Conservation (phyloP, 2,888 invertebrate species). For the Morinoia aosen region DNA sequence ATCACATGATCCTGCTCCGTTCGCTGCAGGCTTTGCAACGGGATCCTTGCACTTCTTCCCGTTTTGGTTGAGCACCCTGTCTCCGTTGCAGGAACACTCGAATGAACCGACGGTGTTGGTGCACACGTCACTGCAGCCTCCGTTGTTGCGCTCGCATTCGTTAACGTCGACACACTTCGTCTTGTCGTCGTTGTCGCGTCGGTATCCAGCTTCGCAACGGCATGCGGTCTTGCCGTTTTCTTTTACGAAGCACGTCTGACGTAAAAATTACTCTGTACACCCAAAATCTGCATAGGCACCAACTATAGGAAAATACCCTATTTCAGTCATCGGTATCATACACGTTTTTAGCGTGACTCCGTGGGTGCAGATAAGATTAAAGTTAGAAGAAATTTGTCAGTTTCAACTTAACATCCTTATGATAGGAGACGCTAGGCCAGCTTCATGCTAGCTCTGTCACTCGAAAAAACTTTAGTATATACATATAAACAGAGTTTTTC, state of each 20-base stretch:
- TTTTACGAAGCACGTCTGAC: constrained; percentile 1
- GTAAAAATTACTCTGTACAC: background rate
- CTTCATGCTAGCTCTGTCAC: too few species aligned
- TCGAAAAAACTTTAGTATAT: too few species aligned
- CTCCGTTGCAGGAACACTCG: constrained; percentile 34
- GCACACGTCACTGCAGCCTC: constrained; percentile 50
- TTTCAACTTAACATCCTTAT: background rate
- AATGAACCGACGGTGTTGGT: constrained; percentile 39
- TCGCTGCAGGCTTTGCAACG: background rate
- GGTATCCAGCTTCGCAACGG: background rate
- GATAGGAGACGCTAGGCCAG: background rate
- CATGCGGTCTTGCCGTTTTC: background rate
- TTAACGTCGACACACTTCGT: constrained; percentile 74
- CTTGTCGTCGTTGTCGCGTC: constrained; percentile 51
- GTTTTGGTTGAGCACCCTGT: constrained; percentile 22
- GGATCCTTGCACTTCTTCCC: background rate
- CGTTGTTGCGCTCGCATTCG: constrained; percentile 73
- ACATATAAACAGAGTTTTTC: too few species aligned
- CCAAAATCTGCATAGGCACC: background rate
- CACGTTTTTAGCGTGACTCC: background rate
- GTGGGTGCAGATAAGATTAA: background rate
- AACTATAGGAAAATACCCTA: background rate
- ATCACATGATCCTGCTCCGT: background rate
- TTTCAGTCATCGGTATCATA: background rate
- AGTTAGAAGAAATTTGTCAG: background rate